Evolutionary conservation across 2,797 vertebrate genomes (phyloP), one percentile per base, ranked within the genome.

Genomic region (Acanthopagrus latus): DNA sequence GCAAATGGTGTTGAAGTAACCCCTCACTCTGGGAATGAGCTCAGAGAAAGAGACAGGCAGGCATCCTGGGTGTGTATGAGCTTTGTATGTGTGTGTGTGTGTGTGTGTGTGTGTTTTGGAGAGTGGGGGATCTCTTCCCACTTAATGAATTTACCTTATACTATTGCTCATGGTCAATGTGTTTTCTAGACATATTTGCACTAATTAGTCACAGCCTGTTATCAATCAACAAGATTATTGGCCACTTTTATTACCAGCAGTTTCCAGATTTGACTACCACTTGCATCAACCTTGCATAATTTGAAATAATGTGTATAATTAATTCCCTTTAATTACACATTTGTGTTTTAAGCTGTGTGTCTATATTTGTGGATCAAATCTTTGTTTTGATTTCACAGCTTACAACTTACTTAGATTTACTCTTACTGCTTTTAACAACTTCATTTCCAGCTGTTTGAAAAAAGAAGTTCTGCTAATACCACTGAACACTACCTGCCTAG

Each of bases 21-120:
- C 29, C n/a, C 50, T 56, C 56, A 20, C 64, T 66, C 56, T 43
- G 60, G 52, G 44, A 76, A 76, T 78, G 76, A 83, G 64, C 82
- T 86, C 82, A 84, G 21, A 64, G 55, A 41, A 50, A 63, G 65
- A 62, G 56, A 44, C 43, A 46, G 43, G 58, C 43, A 23, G 57
- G 44, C 25, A 48, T 48, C 54, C 46, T 20, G 41, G 1, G 64
- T 55, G 43, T 54, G 73, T 70, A 13, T 21, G 27, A 13, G 51
- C 17, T 41, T 6, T 27, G 21, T 25, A 10, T 67, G 50, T 68
- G 25, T 27, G 16, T 25, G 21, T 55, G 50, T 62, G 20, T 29
- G 41, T 27, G 23, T 68, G 50, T 27, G 21, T 25, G 16, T 67
- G 50, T 68, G 25, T 27, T 66, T 10, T 23, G 46, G 23, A 5